Evolutionary conservation across 2,113 vertebrate genomes (phyloP), one percentile per base, ranked within the genome.

Genomic region (Campylomormyrus numenius): DNA sequence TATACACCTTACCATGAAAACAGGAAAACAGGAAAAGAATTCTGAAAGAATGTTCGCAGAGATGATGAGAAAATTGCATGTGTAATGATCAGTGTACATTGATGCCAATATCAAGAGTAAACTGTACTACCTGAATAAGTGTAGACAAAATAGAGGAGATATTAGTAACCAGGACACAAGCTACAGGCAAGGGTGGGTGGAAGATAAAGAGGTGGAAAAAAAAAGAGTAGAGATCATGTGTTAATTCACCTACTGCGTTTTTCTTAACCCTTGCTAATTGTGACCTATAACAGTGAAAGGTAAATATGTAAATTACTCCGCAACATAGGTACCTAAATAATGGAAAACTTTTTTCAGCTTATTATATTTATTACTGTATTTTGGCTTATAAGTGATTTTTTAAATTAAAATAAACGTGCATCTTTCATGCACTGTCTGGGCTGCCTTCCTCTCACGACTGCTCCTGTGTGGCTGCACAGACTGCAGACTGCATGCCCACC

Each of bases 91-190:
- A 9, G 50, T 52, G 48, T 39, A 66, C 13, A 74, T 1, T 52
- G 27, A 77, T 39, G 45, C 1, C 9, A 13, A 53, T 49, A 13
- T 50, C n/a, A 46, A n/a, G 48, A 53, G 56, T 35, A 70, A 86
- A 62, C 50, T 5, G 19, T 56, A 92, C 77, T 97, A 96, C 96
- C 95, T 97, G 94, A 21, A 94, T 90, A 90, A 94, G 93, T 94
- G 94, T 93, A 91, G 95, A 94, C 93, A 90, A 92, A 93, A 91
- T 93, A 91, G 93, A 93, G 90, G 91, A 92, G 93, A 92, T 94
- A 95, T 92, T 94, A 94, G 90, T 95, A 94, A 95, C 92, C 93
- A 95, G 93, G 77, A 95, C 90, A 95, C 85, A 90, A 92, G 94
- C 95, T 96, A 94, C 92, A 90, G 19, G 56, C 4, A 89, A 62